Evolutionary conservation across 1,140 invertebrate species (phyloP), one percentile per base, ranked within the genome.

Genomic region (Cydia fagiglandana): DNA sequence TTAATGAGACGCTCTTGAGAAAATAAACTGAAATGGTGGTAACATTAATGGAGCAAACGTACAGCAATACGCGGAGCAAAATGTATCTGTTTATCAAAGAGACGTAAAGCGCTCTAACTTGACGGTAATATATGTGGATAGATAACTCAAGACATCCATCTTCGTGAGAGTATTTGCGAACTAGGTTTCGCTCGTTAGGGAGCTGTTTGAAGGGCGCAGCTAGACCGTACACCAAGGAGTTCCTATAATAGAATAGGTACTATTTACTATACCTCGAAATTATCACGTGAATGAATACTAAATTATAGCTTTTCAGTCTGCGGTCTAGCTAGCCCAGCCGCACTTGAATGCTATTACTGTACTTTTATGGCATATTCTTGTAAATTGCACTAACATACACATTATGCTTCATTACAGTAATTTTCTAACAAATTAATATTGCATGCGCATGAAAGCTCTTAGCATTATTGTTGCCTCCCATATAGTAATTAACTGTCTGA

Each of bases 371-470:
- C 66, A 70, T 70, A 15, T 38, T 38, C 66, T 38, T 70, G 34
- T n/a, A 70, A 70, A 70, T 70, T 17, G 20, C 56, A 61, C 56
- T 61, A 61, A 61, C 20, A 61, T 61, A 61, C 56, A 61, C 56
- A 61, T 61, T 61, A 61, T 61, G 45, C 56, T 61, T 61, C 20
- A 61, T 61, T 61, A 61, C 56, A 61, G 56, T 24, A 61, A 61
- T 61, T 61, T 61, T 20, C 20, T 61, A 24, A 61, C 56, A 61
- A 61, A 61, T 61, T 61, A 24, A 61, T 70, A 70, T 70, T 17
- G 66, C 66, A 70, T 17, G 30, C 34, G 30, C 66, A 70, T 70
- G 66, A 70, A 70, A 70, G 66, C 66, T 70, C 34, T 38, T 70
- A 17, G 9, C 38, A 70, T 70, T 38, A 70, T 70, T 70, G 9